Conservation (phyloP, 2,797 vertebrate genomes). For the Pseudochromis fuscus region DNA sequence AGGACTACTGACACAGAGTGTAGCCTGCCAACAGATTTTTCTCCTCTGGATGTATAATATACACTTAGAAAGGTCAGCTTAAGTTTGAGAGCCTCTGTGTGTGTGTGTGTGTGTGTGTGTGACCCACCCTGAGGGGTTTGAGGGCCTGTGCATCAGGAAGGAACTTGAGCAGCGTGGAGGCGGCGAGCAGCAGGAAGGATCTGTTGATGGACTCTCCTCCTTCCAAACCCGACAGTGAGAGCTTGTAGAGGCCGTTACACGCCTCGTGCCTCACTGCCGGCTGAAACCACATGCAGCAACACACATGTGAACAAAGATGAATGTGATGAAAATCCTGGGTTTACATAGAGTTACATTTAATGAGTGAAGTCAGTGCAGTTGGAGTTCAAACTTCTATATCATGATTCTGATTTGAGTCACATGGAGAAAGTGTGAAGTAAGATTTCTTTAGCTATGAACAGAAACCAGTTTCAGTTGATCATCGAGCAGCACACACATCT, state of each 20-base stretch:
- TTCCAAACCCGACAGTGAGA: conserved; percentile 96
- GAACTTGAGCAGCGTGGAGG: conserved; percentile 97
- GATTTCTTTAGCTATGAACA: no score
- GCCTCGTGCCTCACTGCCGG: conserved; percentile 97
- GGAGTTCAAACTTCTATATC: no score
- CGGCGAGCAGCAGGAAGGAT: conserved; percentile 95
- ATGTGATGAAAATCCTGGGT: neutral
- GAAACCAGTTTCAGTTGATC: no score
- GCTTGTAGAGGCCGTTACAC: conserved; percentile 97
- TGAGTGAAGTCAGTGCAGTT: no score
- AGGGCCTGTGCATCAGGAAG: conserved; percentile 97
- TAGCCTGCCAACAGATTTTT: conserved; percentile 34
- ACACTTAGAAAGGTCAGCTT: neutral
- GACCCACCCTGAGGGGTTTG: conserved; percentile 91
- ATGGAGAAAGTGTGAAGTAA: no score
- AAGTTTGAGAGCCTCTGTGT: neutral
- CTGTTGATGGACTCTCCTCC: conserved; percentile 97
- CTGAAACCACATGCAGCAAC: conserved; percentile 70
- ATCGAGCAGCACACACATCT: no score
- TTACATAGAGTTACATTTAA: neutral
- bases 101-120: conserved; percentile 10
- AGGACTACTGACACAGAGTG: conserved; percentile 54
- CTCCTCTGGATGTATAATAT: neutral
- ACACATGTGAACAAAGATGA: neutral
- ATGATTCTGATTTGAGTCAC: no score